These are phyloP conservation scores for Coracopsis vasa DNA, from an alignment of 2,113 vertebrate genomes.

Conservation along the genomic window DNA sequence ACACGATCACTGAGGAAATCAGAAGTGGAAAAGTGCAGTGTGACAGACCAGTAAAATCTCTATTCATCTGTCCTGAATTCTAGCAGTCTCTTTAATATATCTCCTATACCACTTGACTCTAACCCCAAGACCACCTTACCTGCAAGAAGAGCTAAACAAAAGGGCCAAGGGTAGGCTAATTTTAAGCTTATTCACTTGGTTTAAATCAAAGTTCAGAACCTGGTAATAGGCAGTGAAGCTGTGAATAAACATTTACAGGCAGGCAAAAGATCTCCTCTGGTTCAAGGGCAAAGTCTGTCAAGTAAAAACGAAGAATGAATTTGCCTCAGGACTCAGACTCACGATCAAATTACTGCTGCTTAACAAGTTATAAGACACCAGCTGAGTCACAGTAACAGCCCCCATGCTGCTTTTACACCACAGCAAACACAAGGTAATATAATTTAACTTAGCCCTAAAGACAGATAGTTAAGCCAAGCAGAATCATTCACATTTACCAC, in stretches of 20 bases:
- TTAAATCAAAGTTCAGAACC: not conserved
- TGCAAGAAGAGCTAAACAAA: not conserved
- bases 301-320: not conserved
- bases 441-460: not conserved
- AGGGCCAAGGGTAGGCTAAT: not conserved
- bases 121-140: accelerated
- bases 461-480: not conserved
- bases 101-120: not conserved
- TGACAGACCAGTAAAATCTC: not conserved
- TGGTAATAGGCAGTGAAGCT: not conserved
- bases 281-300: not conserved
- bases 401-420: not conserved
- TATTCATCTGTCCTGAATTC: not conserved
- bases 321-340: not conserved
- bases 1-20: not conserved
- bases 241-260: not conserved
- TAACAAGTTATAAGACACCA: conserved; percentile 43
- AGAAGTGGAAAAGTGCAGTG: not conserved
- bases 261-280: not conserved
- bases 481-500: not conserved
- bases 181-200: not conserved
- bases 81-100: not conserved
- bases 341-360: not conserved
- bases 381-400: not conserved
- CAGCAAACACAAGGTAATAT: not conserved